A percentile compares a stretch with the other conserved stretches of the same genome.
phyloP scores from a whole-genome alignment of 2,113 vertebrate genomes.

The Dasyprocta punctata region DNA sequence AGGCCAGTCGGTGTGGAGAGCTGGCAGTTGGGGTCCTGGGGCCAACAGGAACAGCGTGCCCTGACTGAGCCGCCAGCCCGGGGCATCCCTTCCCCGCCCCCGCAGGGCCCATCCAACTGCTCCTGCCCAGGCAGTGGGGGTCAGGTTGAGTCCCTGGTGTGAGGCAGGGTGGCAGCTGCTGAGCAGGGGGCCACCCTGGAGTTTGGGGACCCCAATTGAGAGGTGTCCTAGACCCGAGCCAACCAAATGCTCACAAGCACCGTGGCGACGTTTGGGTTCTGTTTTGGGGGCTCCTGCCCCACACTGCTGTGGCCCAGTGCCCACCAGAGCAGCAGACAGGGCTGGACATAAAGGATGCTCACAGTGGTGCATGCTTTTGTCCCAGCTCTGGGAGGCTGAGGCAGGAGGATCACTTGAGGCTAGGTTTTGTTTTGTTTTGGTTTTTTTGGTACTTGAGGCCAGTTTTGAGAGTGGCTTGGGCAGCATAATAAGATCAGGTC shows the following conservation, averaged over 20 bases:
- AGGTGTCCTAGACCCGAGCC: not conserved
- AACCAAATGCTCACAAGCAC: rapidly evolving
- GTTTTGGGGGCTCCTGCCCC: not conserved
- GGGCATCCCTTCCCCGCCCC: too few species aligned
- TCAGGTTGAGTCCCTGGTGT: not conserved
- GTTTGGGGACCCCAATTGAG: not conserved
- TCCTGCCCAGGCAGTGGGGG: not conserved
- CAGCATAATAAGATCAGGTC: not conserved
- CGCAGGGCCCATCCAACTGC: not conserved
- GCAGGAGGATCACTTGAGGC: not conserved
- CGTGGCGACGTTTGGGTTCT: not conserved
- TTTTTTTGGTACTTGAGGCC: not conserved
- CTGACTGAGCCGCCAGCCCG: not conserved
- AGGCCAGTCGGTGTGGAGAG: not conserved
- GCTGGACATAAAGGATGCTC: not conserved
- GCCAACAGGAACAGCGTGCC: not conserved
- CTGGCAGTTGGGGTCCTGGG: not conserved
- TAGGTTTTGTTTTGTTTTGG: too few species aligned
- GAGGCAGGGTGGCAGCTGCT: not conserved
- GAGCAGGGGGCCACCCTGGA: not conserved
- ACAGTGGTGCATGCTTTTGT: not conserved
- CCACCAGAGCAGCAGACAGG: not conserved
- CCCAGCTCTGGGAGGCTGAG: not conserved
- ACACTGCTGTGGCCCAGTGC: too few species aligned
- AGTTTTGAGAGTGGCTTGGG: not conserved